Conservation (phyloP, 2,113 vertebrate genomes). For the Urocolius indicus region DNA sequence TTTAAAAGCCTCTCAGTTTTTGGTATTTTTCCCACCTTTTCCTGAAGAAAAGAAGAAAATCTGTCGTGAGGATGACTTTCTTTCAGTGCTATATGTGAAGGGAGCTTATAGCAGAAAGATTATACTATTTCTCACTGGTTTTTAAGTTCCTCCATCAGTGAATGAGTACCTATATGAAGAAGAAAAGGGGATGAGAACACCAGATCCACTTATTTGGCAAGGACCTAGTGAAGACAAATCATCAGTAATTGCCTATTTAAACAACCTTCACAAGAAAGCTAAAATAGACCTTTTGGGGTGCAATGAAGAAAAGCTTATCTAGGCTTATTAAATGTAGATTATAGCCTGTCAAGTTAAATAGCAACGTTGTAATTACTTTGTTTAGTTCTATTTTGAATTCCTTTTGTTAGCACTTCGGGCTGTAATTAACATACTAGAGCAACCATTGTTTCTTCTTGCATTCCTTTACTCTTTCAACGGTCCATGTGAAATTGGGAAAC, state of each 20-base stretch:
- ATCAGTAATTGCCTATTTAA: background rate
- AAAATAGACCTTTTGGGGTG: constrained; percentile 35
- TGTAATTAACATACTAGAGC: constrained; percentile 43
- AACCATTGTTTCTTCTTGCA: constrained; percentile 51
- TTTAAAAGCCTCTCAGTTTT: background rate
- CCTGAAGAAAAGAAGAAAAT: background rate
- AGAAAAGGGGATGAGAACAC: background rate
- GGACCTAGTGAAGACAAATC: background rate
- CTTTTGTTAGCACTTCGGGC: constrained; percentile 46
- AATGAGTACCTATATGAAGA: background rate
- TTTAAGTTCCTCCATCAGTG: background rate
- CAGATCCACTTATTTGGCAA: background rate
- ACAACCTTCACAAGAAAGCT: background rate
- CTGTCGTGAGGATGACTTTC: background rate
- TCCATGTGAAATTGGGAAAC: background rate
- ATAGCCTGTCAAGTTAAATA: constrained; percentile 40
- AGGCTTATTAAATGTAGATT: constrained; percentile 59
- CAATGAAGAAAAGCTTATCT: constrained; percentile 17
- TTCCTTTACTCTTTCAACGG: background rate
- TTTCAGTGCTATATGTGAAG: background rate
- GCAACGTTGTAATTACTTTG: constrained; percentile 61
- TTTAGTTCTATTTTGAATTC: constrained; percentile 61
- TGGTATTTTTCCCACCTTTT: background rate
- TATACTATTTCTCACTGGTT: background rate
- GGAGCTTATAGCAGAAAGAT: background rate